Evolutionary conservation across 2,888 invertebrate species (phyloP), one percentile per base, ranked within the genome.

Genomic region (Tetropium fuscum): DNA sequence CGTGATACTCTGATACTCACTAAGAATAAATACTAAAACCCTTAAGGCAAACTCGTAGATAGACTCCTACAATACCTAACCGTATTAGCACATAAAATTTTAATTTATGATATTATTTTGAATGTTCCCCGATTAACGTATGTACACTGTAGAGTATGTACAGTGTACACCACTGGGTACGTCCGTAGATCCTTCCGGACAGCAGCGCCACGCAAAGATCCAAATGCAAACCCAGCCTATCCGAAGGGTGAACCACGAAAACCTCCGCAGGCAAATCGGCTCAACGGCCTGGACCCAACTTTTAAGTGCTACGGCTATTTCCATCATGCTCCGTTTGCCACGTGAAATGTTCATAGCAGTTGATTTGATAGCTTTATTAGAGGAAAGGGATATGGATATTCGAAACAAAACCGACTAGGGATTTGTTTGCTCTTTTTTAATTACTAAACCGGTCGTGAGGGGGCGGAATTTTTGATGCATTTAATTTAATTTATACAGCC

Each of bases 251-350:
- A 61, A 61, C 58, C 59, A 57, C 59, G 53, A 57, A 63, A 63
- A 61, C 64, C 48, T 60, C 61, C 66, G 59, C 62, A 58, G 59
- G 64, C 60, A 59, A 65, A 67, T 65, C 59, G 60, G 56, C 56
- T 60, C 64, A 60, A 58, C 6, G 22, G 13, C 13, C 32, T 7
- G 15, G 13, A 15, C 15, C 44, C 10, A 44, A 53, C 41, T 19
- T 56, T 10, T 34, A 49, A 49, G 32, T 40, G 56, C 43, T 22
- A 22, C n/a, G 48, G 56, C 48, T 56, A 56, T 56, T 48, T 48
- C 48, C 11, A 56, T 56, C 48, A 49, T 20, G 48, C 47, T 5
- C 34, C 34, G 32, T 47, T 32, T 47, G 47, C 18, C 11, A 11
- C 13, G 32, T 19, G 47, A 32, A 45, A 19, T 8, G 47, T 11